These are phyloP conservation scores for Leptinotarsa defecta DNA, from an alignment of 1,140 invertebrate species.

Conservation along the genomic window DNA sequence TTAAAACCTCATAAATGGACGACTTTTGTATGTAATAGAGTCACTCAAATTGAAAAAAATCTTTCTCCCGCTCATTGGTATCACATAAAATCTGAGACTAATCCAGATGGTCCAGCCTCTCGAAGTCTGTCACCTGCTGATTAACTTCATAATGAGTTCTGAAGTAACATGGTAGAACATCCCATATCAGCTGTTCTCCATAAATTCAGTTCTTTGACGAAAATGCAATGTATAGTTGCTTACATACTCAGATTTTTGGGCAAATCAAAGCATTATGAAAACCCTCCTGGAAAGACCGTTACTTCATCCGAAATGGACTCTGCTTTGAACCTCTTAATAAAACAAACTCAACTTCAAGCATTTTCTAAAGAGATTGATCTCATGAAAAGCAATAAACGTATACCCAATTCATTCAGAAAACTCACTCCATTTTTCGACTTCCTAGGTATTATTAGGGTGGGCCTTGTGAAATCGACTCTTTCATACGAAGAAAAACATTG, in stretches of 20 bases:
- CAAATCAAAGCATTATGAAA: too few relatives aligned
- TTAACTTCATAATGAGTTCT: constrained; percentile 13
- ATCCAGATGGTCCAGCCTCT: constrained; percentile 30
- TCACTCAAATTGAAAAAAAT: too few relatives aligned
- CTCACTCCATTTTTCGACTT: background rate
- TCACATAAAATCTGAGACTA: too few relatives aligned
- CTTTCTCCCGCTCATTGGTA: too few relatives aligned
- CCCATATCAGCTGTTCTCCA: background rate
- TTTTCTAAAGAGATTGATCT: background rate
- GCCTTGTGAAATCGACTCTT: background rate
- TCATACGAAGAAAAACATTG: background rate
- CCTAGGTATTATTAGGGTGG: background rate
- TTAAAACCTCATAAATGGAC: too few relatives aligned
- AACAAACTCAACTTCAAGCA: background rate
- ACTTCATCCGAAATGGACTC: background rate
- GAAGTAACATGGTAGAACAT: background rate
- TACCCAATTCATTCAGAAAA: background rate
- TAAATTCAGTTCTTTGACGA: background rate
- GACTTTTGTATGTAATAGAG: too few relatives aligned
- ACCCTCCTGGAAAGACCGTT: background rate
- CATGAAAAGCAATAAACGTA: background rate
- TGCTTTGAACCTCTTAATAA: background rate
- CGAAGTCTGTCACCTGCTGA: constrained; percentile 33
- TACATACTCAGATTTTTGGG: background rate
- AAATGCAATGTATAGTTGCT: background rate